These are phyloP conservation scores for Toxotes chatareus DNA, from an alignment of 2,113 vertebrate species.

Conservation along the genomic window DNA sequence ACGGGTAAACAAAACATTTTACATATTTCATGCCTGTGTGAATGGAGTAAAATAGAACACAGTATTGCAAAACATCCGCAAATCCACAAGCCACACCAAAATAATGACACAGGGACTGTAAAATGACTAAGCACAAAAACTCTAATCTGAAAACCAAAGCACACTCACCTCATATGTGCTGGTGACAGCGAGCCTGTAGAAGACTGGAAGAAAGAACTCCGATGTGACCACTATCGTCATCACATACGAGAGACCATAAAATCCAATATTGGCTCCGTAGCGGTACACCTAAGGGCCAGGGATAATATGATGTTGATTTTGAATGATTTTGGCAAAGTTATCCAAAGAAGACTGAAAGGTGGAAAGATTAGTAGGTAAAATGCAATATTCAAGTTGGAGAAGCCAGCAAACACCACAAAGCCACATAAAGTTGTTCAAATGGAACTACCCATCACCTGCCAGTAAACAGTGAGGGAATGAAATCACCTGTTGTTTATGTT, in stretches of 20 bases:
- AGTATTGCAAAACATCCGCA: neutral
- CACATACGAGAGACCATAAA: conserved; percentile 86
- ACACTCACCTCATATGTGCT: conserved; percentile 87
- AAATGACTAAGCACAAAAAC: too few species aligned
- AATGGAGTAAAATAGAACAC: neutral
- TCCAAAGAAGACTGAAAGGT: neutral
- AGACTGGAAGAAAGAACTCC: conserved; percentile 93
- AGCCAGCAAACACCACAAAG: neutral
- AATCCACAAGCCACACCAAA: neutral
- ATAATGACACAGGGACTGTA: neutral
- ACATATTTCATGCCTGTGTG: neutral
- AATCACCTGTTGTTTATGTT: neutral
- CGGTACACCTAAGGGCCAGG: conserved; percentile 85
- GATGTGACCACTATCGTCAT: conserved; percentile 87
- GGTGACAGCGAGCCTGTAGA: conserved; percentile 93
- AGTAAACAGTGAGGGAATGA: neutral
- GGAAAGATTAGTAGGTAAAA: too few species aligned
- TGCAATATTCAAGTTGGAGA: too few species aligned
- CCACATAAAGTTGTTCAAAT: neutral
- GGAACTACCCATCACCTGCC: neutral
- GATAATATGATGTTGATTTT: neutral
- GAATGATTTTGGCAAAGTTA: neutral
- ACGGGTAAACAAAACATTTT: neutral
- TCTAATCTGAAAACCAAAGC: neutral
- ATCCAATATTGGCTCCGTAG: conserved; percentile 86